phyloP scores from a whole-genome alignment of 1,140 invertebrate genomes.

The Drosophila takahashii region DNA sequence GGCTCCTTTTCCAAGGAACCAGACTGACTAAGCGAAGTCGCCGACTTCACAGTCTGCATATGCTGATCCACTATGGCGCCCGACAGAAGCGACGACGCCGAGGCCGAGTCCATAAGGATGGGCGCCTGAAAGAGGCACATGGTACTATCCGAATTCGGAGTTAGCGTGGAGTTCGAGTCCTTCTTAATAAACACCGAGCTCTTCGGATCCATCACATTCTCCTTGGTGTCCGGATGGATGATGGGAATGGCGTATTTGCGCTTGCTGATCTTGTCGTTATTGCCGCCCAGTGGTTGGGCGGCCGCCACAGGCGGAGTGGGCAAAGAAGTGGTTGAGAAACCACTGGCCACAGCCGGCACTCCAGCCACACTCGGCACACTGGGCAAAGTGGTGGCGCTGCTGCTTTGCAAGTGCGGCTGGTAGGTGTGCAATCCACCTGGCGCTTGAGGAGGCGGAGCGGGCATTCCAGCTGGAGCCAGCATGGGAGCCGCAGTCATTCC shows the following conservation, averaged over 20 bases:
- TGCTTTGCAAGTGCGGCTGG: conserved; percentile 48
- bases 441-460: conserved; percentile 8
- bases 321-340: conserved; percentile 40
- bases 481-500: conserved; percentile 35
- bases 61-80: conserved; percentile 56
- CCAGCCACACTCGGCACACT: conserved; percentile 25
- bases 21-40: not conserved
- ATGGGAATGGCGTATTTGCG: conserved; percentile 77
- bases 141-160: conserved; percentile 41
- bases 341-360: conserved; percentile 21
- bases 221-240: conserved; percentile 75
- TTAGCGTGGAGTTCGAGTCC: conserved; percentile 53
- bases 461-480: conserved; percentile 32
- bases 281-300: not conserved
- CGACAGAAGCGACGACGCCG: conserved; percentile 28
- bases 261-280: conserved; percentile 45
- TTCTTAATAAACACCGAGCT: conserved; percentile 62
- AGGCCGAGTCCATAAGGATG: conserved; percentile 33
- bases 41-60: conserved; percentile 56
- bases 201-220: conserved; percentile 65
- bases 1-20: conserved; percentile 16
- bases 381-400: conserved; percentile 23
- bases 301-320: conserved; percentile 2
- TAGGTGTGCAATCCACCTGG: conserved; percentile 50
- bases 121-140: conserved; percentile 31